phyloP scores from a whole-genome alignment of 2,797 vertebrate species.

The Cheirogaleus major region DNA sequence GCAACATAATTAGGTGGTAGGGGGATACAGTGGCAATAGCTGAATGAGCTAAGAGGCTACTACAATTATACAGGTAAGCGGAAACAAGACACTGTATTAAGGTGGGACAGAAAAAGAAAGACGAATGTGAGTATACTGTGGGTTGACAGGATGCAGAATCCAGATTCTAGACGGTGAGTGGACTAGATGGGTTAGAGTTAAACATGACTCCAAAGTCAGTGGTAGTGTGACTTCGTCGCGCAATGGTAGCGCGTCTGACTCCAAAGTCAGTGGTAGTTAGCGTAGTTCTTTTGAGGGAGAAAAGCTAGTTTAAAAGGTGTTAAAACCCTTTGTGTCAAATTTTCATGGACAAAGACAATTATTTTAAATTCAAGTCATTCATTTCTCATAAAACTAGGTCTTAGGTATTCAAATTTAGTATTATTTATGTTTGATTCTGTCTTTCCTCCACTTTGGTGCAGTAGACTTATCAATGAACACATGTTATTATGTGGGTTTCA shows the following conservation, averaged over 20 bases:
- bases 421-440: not conserved
- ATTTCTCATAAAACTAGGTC: not conserved
- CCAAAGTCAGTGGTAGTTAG: not conserved
- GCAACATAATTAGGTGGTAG: not conserved
- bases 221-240: not conserved
- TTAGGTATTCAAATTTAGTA: not conserved
- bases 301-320: not conserved
- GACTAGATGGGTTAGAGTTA: not conserved
- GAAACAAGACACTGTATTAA: not conserved
- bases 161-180: not conserved
- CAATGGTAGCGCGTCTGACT: not conserved
- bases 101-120: not conserved
- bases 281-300: not conserved
- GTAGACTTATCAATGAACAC: not conserved
- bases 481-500: not conserved
- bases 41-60: not conserved
- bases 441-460: not conserved
- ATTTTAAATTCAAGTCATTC: conserved; percentile 5
- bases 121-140: not conserved
- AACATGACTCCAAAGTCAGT: not conserved
- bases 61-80: not conserved
- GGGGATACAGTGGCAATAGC: not conserved
- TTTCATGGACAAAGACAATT: not conserved
- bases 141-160: not conserved
- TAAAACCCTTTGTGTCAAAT: not conserved